Conservation (phyloP, 2,888 invertebrate species). For the Drosophila ustulata region DNA sequence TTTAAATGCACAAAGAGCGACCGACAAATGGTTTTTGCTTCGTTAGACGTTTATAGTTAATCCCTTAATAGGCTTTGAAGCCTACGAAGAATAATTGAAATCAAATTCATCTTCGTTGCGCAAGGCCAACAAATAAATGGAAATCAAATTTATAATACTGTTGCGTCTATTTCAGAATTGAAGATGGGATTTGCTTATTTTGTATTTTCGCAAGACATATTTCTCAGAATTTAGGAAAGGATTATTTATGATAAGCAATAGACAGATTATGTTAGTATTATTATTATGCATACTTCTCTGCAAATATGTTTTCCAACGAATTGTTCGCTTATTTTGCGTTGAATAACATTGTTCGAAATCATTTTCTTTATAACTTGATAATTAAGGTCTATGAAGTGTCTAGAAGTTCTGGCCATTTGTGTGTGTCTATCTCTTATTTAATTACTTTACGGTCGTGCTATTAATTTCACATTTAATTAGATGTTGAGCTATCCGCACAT, state of each 20-base stretch:
- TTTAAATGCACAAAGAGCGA: constrained; percentile 2
- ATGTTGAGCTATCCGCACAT: constrained; percentile 34
- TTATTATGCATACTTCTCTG: background rate
- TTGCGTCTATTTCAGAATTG: background rate
- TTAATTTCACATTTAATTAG: constrained; percentile 53
- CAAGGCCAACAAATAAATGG: constrained; percentile 1
- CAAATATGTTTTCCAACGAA: background rate
- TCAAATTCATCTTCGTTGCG: constrained; percentile 6
- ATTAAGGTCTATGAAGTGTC: background rate
- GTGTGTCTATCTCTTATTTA: constrained; percentile 1
- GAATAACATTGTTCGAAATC: background rate
- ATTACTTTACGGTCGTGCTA: constrained; percentile 22
- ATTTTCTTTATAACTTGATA: background rate
- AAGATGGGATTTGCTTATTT: background rate
- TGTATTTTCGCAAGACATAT: background rate
- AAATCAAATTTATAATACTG: constrained; percentile 2
- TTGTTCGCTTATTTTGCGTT: background rate
- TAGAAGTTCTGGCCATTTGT: background rate
- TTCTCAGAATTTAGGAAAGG: background rate
- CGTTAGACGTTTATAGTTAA: constrained; percentile 15
- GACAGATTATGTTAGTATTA: background rate
- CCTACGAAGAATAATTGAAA: constrained; percentile 10
- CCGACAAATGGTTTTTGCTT: background rate
- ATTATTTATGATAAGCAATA: background rate
- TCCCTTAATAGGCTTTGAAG: constrained; percentile 14